Evolutionary conservation across 2,113 vertebrate genomes (phyloP).

Genomic region (Ornithorhynchus anatinus): DNA sequence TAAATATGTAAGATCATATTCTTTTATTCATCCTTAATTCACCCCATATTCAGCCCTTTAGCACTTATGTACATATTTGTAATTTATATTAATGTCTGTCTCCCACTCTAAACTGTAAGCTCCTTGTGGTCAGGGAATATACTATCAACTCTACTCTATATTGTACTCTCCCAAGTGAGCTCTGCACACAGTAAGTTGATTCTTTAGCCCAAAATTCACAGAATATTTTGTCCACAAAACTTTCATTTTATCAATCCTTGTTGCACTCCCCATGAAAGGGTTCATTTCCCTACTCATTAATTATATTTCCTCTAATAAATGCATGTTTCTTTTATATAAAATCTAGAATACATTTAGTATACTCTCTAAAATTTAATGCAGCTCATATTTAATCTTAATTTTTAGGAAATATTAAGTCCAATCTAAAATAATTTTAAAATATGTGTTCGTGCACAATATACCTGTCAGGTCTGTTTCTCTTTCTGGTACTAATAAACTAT

Average conservation of each 20-base stretch:
- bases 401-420: conserved; percentile 4
- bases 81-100: too few relatives aligned
- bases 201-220: neutral
- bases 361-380: neutral
- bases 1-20: neutral
- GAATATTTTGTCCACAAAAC: neutral
- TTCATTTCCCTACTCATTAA: neutral
- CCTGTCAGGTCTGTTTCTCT: conserved; percentile 10
- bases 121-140: too few relatives aligned
- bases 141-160: too few relatives aligned
- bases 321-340: neutral
- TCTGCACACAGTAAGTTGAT: too few relatives aligned
- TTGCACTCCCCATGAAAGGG: neutral
- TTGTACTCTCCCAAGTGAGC: too few relatives aligned
- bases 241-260: neutral
- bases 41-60: too few relatives aligned
- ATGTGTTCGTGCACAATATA: conserved; percentile 2
- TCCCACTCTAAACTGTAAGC: too few relatives aligned
- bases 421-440: conserved; percentile 37
- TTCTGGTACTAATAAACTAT: conserved; percentile 9
- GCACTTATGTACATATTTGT: too few relatives aligned
- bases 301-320: conserved; percentile 10
- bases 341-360: neutral
- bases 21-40: too few relatives aligned
- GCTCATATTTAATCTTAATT: conserved; percentile 17